These are phyloP conservation scores for Gopherus evgoodei DNA, from an alignment of 2,113 vertebrate genomes.

Conservation along the genomic window DNA sequence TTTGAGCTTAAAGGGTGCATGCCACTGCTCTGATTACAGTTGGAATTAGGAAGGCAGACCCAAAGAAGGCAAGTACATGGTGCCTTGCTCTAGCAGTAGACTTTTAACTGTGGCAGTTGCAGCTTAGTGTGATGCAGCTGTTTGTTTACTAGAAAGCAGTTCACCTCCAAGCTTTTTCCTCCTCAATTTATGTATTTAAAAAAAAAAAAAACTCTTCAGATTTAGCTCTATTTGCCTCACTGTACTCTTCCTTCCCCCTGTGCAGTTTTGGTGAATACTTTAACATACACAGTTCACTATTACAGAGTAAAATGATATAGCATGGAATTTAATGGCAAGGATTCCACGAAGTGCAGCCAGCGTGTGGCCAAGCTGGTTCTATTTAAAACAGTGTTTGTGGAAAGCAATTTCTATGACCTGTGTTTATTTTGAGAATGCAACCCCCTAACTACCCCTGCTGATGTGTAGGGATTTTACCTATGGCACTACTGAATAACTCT, in stretches of 20 bases:
- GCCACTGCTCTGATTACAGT: accelerated
- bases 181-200: not conserved
- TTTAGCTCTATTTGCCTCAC: not conserved
- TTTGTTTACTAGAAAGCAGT: not conserved
- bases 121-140: not conserved
- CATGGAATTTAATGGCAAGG: not conserved
- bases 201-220: too few relatives aligned
- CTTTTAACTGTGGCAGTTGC: not conserved
- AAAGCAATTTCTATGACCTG: not conserved
- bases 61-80: not conserved
- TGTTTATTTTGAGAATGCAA: not conserved
- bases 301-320: not conserved
- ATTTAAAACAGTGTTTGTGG: not conserved
- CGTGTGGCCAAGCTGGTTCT: not conserved
- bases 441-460: constrained; percentile 21
- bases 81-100: not conserved
- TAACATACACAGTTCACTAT: accelerated
- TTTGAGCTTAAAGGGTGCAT: not conserved
- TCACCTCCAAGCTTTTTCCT: not conserved
- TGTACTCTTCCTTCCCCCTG: too few relatives aligned
- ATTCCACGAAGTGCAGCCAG: not conserved
- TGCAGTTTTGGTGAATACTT: not conserved
- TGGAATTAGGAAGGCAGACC: not conserved
- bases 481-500: not conserved
- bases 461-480: not conserved